Evolutionary conservation across 2,888 invertebrate species (phyloP), one percentile per base, ranked within the genome.

Genomic region (Xylota sylvarum): DNA sequence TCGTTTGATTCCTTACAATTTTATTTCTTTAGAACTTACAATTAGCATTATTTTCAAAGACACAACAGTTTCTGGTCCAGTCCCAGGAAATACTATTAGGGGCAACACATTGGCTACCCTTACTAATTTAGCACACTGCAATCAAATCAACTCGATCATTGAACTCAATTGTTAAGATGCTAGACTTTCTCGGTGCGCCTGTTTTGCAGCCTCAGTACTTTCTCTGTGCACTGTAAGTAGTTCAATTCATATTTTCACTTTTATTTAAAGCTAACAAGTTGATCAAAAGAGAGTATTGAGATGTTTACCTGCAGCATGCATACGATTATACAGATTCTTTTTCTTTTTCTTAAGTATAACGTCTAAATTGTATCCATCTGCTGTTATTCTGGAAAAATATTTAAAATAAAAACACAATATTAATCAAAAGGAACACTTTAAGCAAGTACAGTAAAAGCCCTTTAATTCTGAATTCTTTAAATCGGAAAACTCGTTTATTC

Each of bases 51-150:
- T 77, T 91, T 91, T 91, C 90, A 91, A 92, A 92, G 92, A 92
- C 92, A 92, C 92, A 92, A 92, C 91, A 92, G 92, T 92, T 92
- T 91, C 92, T 92, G 92, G 92, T 92, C 92, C 92, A 92, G 91
- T 92, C 92, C 92, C 92, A 92, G 92, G 92, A 92, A 92, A 91
- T 91, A 89, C 88, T 90, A 89, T 88, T 87, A 80, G 80, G 84
- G 85, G 87, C 81, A 88, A 81, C 74, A 73, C 78, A 58, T 77
- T 50, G 76, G 82, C 84, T 80, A 89, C 89, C 89, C 89, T 89
- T 89, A 88, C 88, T 88, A 89, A 89, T 89, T 91, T 90, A 91
- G 90, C 90, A 91, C 90, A 90, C 90, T 90, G 91, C 90, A 90
- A 77, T 82, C 81, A 83, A 80, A 72, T 81, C 62, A 72, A 70